Evolutionary conservation across 2,888 invertebrate genomes (phyloP).

Genomic region (Tenthredo scrophulariae): DNA sequence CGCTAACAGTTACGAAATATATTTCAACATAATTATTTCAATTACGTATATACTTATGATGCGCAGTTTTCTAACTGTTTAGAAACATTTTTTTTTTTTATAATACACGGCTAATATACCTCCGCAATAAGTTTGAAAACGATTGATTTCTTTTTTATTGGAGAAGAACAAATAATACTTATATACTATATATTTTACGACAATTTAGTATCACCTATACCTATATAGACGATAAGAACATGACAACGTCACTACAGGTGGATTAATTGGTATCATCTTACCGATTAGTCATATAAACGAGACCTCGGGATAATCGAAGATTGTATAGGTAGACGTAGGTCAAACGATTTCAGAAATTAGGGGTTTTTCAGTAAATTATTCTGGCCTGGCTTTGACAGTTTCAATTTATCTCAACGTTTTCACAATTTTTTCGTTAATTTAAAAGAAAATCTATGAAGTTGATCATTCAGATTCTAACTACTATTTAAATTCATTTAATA

Average conservation of each 20-base stretch:
- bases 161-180: no score
- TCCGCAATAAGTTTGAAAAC: background rate
- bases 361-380: background rate
- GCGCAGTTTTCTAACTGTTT: background rate
- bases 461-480: no score
- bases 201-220: background rate
- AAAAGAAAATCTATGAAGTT: no score
- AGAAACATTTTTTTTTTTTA: background rate
- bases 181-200: background rate
- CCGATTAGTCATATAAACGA: background rate
- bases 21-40: background rate
- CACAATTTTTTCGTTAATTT: background rate
- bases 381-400: background rate
- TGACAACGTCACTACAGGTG: background rate
- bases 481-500: no score
- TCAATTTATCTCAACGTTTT: background rate
- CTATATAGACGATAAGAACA: background rate
- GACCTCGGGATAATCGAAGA: background rate
- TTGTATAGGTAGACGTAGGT: background rate
- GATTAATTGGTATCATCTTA: background rate
- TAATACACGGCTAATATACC: background rate
- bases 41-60: background rate
- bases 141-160: background rate
- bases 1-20: background rate
- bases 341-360: background rate